A percentile compares a stretch with the other conserved stretches of the same genome.
Conservation (phyloP, 1,140 invertebrate genomes). For the Galendromus occidentalis region DNA sequence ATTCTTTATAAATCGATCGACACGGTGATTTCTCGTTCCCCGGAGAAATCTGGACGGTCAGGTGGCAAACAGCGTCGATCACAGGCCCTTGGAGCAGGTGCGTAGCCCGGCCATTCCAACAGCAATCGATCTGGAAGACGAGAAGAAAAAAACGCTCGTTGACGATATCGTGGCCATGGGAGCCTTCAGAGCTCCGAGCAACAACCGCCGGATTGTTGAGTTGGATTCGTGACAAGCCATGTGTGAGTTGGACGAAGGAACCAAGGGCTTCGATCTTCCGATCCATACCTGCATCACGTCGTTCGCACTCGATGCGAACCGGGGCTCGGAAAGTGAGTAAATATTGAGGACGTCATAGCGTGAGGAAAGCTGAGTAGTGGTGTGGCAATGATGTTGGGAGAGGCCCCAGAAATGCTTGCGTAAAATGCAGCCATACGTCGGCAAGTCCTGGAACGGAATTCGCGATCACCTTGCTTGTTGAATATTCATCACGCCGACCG, state of each 20-base stretch:
- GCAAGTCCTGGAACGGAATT: slow-evolving; percentile 6
- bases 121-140: neutral
- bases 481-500: neutral
- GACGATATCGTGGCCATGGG: neutral
- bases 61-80: slow-evolving; percentile 1
- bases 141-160: neutral
- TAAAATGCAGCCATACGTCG: slow-evolving; percentile 11
- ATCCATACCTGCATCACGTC: slow-evolving; percentile 7
- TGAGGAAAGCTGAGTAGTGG: slow-evolving; percentile 8
- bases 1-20: neutral
- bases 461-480: neutral
- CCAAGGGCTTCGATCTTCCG: neutral
- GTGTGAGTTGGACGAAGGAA: no score
- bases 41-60: slow-evolving; percentile 1
- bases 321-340: slow-evolving; percentile 9
- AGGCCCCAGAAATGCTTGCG: slow-evolving; percentile 11
- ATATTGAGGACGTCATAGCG: slow-evolving; percentile 11
- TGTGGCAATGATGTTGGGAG: slow-evolving; percentile 10
- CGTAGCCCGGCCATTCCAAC: neutral
- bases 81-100: neutral
- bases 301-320: neutral
- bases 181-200: no score
- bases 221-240: no score
- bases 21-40: slow-evolving; percentile 9
- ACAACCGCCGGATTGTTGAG: no score